These are phyloP conservation scores for Acrocyrtus sp. DNA, from an alignment of 2,888 invertebrate species.

Conservation along the genomic window DNA sequence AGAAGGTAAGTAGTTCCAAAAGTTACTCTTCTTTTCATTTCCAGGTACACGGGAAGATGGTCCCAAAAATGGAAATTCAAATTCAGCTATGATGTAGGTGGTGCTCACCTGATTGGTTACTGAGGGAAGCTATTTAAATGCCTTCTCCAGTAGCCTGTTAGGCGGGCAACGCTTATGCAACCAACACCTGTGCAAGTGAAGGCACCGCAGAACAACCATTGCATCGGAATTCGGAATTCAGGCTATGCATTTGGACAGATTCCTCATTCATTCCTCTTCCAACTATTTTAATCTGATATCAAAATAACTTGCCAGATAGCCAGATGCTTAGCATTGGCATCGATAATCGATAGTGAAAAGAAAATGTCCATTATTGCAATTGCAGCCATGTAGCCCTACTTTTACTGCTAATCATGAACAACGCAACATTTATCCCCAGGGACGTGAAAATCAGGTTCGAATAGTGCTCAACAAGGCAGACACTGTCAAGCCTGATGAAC, in stretches of 20 bases:
- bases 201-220: too few relatives aligned
- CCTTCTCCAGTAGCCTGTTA: slow-evolving; percentile 66
- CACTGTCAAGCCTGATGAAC: slow-evolving; percentile 88
- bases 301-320: too few relatives aligned
- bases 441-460: slow-evolving; percentile 74
- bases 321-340: background rate
- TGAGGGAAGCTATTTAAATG: slow-evolving; percentile 63
- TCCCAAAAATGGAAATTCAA: background rate
- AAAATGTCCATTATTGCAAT: too few relatives aligned
- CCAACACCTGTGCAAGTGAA: slow-evolving; percentile 9
- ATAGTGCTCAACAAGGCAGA: slow-evolving; percentile 96
- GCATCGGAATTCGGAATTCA: too few relatives aligned
- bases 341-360: too few relatives aligned
- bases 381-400: background rate
- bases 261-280: too few relatives aligned
- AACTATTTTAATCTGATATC: too few relatives aligned
- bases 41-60: background rate
- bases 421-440: too few relatives aligned
- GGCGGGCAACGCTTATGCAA: slow-evolving; percentile 61
- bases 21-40: background rate
- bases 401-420: too few relatives aligned
- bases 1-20: slow-evolving; percentile 75
- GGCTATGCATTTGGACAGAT: too few relatives aligned
- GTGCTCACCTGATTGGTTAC: slow-evolving; percentile 64
- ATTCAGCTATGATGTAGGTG: too few relatives aligned